These are phyloP conservation scores for Caenorhabditis plicata DNA, from an alignment of 2,888 invertebrate species.

Conservation along the genomic window DNA sequence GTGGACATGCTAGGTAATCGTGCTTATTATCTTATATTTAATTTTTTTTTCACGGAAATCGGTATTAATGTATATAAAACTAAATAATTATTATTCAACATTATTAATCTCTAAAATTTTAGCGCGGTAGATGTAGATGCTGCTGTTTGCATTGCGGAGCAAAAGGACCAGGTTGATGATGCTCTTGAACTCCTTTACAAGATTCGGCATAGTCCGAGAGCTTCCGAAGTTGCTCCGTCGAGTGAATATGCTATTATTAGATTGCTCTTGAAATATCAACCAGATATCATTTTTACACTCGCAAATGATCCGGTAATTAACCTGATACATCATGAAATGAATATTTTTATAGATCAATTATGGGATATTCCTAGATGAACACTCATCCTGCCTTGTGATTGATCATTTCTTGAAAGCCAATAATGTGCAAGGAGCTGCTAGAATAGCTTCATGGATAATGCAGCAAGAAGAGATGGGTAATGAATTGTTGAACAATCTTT, in stretches of 20 bases:
- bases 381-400: constrained; percentile 78
- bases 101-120: constrained; percentile 6
- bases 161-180: constrained; percentile 61
- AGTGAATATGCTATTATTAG: constrained; percentile 80
- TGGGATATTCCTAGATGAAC: constrained; percentile 86
- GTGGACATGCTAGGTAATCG: constrained; percentile 51
- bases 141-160: constrained; percentile 56
- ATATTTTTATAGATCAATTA: constrained; percentile 73
- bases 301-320: constrained; percentile 75
- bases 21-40: neutral
- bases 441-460: constrained; percentile 80
- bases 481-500: constrained; percentile 44
- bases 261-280: constrained; percentile 68
- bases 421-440: constrained; percentile 73
- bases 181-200: constrained; percentile 58
- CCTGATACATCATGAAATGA: too few relatives aligned
- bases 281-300: constrained; percentile 74
- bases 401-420: constrained; percentile 74
- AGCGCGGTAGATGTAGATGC: constrained; percentile 64
- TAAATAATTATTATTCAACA: neutral
- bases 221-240: constrained; percentile 76
- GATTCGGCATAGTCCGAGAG: constrained; percentile 73
- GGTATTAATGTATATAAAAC: neutral
- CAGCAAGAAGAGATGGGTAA: constrained; percentile 68
- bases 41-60: neutral